Base-by-base conservation (phyloP, 2,113 vertebrate genomes). In the Diphyllodes magnificus region DNA sequence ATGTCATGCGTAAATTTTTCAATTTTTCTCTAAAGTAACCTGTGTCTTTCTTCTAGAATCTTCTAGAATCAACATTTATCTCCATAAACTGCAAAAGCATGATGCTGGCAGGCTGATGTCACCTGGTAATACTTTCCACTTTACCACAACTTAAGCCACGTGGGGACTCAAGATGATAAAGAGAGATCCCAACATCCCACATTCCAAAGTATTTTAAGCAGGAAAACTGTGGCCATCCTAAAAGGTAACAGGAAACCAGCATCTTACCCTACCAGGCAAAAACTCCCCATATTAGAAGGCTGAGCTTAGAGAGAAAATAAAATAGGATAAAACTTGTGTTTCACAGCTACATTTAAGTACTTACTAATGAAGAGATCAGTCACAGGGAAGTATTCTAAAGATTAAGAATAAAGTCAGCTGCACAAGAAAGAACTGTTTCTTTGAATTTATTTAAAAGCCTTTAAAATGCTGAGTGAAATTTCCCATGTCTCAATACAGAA, bases 391-490 rank as follows among this genome's bases (percentile, higher is more conserved):
- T 47, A 33, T 78, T 65, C 18, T 42, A 28, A 42, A 31, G 17
- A 50, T 53, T 37, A 87, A 82, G 37, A 91, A 94, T 51, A 42
- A 81, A 84, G 28, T 39, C 68, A 88, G n/a, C 68, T 90, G 44
- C 85, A 94, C 42, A 63, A 66, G 28, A 37, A 77, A 65, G 23
- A 90, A 70, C 63, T 77, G 37, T 57, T 88, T 92, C 2, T 92
- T 72, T 59, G 28, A 57, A 83, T 92, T 93, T 92, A 93, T 90
- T 95, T 54, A 71, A 86, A 81, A 75, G 60, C 37, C 63, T 90
- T 95, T 88, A 66, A 54, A 90, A 83, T 3, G 35, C 8, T 72
- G 24, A 88, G 60, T 27, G 14, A 37, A 37, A 69, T 53, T 72
- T 85, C 13, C 40, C 19, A 17, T 22, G 13, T 63, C 39, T 57